Conservation (phyloP, 2,888 invertebrate species). For the Cremastinae sp. region DNA sequence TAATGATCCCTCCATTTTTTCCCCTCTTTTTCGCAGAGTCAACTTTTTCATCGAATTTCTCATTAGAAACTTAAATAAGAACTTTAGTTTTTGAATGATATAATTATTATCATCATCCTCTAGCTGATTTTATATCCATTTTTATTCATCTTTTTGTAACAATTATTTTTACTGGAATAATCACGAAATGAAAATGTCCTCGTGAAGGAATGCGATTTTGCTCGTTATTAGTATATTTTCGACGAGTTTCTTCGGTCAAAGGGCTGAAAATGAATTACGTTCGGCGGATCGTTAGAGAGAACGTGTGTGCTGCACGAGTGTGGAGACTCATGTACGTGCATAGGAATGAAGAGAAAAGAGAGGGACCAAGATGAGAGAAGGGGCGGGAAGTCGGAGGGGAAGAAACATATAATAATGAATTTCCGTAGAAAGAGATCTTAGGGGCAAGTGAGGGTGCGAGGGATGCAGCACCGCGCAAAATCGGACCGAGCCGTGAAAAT, state of each 20-base stretch:
- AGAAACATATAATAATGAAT: constrained; percentile 56
- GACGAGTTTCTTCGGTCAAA: neutral
- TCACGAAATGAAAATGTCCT: constrained; percentile 2
- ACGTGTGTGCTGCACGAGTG: neutral
- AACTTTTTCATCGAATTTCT: no score
- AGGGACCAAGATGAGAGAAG: constrained; percentile 24
- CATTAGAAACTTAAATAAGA: no score
- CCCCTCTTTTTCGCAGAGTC: neutral
- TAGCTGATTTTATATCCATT: constrained; percentile 1
- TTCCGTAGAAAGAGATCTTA: constrained; percentile 44
- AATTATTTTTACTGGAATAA: no score
- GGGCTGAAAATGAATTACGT: constrained; percentile 2
- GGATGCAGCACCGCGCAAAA: constrained; percentile 73
- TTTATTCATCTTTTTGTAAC: neutral
- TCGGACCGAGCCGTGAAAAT: constrained; percentile 75
- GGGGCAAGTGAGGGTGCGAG: constrained; percentile 60
- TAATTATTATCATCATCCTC: no score
- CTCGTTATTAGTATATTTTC: neutral
- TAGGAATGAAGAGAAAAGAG: neutral
- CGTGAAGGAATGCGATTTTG: neutral
- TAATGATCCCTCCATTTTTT: neutral
- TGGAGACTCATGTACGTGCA: constrained; percentile 1
- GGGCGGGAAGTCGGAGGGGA: constrained; percentile 55
- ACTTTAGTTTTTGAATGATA: no score
- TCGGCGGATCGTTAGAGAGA: no score